Evolutionary conservation across 2,888 invertebrate genomes (phyloP), one percentile per base, ranked within the genome.

Genomic region (Acanthosepion esculentum): DNA sequence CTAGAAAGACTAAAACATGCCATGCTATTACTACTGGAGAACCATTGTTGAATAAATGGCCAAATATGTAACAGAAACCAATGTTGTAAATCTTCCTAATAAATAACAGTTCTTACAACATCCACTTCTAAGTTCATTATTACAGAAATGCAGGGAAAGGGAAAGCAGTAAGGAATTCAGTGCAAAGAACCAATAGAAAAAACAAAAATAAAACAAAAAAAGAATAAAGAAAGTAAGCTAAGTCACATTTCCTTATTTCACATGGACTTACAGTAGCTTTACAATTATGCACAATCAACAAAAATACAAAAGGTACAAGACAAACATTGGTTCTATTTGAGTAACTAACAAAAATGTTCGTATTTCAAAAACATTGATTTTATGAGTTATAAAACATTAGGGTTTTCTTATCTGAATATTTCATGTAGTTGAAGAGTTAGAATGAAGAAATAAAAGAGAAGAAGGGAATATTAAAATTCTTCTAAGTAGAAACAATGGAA

Each of bases 1-100:
- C 78, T n/a, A 78, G 78, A n/a, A 78, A n/a, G n/a, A 78, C 78
- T 78, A 78, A 78, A 78, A 78, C 78, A 78, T 78, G 78, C 78
- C 78, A 78, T 78, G 78, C 78, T 78, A n/a, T 78, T 78, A 78
- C 78, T 78, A 78, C 33, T 78, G 78, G 78, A n/a, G 78, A 78
- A 78, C 78, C 78, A 78, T 78, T 78, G 78, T 78, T 78, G 78
- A 29, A 78, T n/a, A n/a, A 78, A 78, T 78, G 78, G 78, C 78
- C 78, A 78, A 78, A 78, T 33, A 78, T 78, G 78, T 78, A 78
- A 78, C 78, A 78, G 78, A 78, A 78, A 78, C n/a, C n/a, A 78
- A 78, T 78, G 78, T n/a, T 78, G 78, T 78, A 78, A 78, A 78
- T 78, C n/a, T 78, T 78, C 78, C 78, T 78, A 78, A 78, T 33